Base-by-base conservation (phyloP, 2,888 invertebrate genomes). In the Trypoxylon attenuatum region DNA sequence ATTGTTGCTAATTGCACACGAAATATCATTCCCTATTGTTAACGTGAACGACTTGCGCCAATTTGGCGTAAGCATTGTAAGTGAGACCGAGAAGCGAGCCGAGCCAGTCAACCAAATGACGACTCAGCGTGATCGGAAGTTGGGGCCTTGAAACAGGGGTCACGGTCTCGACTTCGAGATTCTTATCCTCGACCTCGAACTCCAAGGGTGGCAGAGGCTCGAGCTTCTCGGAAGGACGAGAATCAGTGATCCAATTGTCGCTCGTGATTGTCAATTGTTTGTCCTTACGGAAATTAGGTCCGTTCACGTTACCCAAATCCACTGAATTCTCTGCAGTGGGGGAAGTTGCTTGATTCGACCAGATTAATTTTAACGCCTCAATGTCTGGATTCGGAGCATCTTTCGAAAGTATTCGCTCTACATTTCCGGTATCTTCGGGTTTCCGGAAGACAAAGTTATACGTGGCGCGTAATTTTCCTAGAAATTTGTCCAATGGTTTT, bases 361-460 rank as follows among this genome's bases (percentile, higher is more conserved):
- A 71, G 8, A 68, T 60, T 13, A 52, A 13, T 45, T 42, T 67
- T 3, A 76, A 18, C 1, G 60, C 5, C 18, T 71, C 62, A 2
- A 65, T 16, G 6, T 76, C 70, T 1, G 62, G 27, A 41, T 59
- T 27, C 1, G 69, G 19, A 2, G 50, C 13, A 15, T 68, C 56
- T 6, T 72, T 77, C 2, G 60, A 42, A 1, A 76, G 25, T 49
- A 82, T 81, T 45, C 74, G 79, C 52, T 78, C 81, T 19, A 83
- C 71, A 56, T 81, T 79, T 47, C 75, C 81, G 1, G 76, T 73
- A 42, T 82, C 76, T 27, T 81, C 80, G 1, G 79, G 57, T 50
- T 81, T 80, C 42, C 70, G 81, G 50, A 84, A 82, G 5, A 84
- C 81, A 39, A 81, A 81, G 50, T 84, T 72, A 50, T 84, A 84